Conservation (phyloP, 1,140 invertebrate species). For the Papilio polytes region DNA sequence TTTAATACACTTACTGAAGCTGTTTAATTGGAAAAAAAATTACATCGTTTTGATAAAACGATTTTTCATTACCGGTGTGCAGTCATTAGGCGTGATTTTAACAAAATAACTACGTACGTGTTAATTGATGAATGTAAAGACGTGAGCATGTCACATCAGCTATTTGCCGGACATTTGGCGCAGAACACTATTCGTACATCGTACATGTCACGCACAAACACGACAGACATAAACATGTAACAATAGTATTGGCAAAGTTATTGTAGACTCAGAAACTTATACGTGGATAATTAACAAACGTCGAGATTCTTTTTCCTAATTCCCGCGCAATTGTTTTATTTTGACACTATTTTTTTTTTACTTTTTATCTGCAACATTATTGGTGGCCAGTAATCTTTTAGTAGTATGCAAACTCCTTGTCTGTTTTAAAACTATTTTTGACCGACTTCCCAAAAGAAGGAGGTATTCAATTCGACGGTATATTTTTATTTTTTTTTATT, state of each 20-base stretch:
- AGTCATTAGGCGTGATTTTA: neutral
- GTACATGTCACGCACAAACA: neutral
- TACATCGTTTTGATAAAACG: too few species aligned
- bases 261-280: neutral
- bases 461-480: too few species aligned
- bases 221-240: neutral
- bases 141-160: conserved; percentile 4
- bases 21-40: too few species aligned
- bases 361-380: too few species aligned
- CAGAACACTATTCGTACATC: neutral
- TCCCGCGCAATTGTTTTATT: too few species aligned
- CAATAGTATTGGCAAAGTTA: neutral
- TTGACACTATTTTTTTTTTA: too few species aligned
- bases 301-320: neutral
- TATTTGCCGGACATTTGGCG: neutral
- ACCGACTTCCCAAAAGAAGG: too few species aligned
- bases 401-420: too few species aligned
- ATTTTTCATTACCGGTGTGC: neutral
- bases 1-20: too few species aligned
- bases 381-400: too few species aligned
- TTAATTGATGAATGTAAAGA: neutral
- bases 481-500: too few species aligned
- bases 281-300: neutral
- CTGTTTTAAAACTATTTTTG: too few species aligned
- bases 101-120: neutral